Base-by-base conservation (phyloP, 2,797 vertebrate species). In the Chiroxiphia lanceolata region DNA sequence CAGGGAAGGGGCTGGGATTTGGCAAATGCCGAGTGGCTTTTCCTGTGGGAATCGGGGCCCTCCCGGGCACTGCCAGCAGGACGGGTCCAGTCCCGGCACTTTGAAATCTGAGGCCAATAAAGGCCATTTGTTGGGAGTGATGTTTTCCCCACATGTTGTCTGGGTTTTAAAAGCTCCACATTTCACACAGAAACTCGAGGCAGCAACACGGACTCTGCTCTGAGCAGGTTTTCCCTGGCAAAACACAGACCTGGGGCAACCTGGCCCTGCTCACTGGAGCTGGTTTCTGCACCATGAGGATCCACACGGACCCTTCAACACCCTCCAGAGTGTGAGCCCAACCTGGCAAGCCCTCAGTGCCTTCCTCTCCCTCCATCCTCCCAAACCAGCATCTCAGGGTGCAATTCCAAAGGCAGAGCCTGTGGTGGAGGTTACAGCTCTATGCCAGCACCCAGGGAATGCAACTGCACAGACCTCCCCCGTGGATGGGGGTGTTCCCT, bases 91-190 rank as follows among this genome's bases (percentile, higher is more conserved):
- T 45, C 72, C 38, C 45, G 22, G 26, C 38, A 47, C 80, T 95
- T 93, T 94, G 94, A 94, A 93, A 93, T 44, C 38, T 0, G 89
- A 96, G 89, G 91, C 95, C 91, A 74, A 59, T 89, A 96, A 96
- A 78, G 65, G 84, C 91, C 93, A 74, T 92, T 96, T 96, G 95
- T 53, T 1, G 0, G 71, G 54, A 44, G 20, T 0, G 0, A 69
- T 36, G 75, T 45, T 91, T 93, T 84, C 87, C 78, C 87, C 91
- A 82, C 42, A 53, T 54, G 83, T 29, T 0, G 0, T 7, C 64
- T 1, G 27, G 34, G 59, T 21, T 82, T 69, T 83, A n/a, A 72
- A 53, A 61, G 53, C 92, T 79, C 81, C 1, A 4, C 34, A 42
- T 82, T 94, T 89, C 87, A 86, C 92, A 81, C 40, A 50, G 72